Evolutionary conservation across 2,113 vertebrate species (phyloP), one percentile per base, ranked within the genome.

Genomic region (Epinephelus lanceolatus): DNA sequence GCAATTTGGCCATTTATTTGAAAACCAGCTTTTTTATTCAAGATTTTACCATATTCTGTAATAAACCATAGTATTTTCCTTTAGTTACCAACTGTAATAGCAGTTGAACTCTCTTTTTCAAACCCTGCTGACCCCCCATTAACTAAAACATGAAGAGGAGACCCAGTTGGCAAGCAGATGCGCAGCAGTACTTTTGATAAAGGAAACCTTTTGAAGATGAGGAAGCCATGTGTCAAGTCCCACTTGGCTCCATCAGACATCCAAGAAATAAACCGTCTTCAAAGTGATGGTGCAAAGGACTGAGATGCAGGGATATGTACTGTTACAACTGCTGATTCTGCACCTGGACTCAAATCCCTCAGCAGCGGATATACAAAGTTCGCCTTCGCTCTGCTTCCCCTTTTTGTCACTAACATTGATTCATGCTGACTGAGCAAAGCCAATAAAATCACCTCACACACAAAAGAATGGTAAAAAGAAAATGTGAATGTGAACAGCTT

Each of bases 361-460:
- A 12, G 69, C 61, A 61, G 60, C 30, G 2, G 3, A 25, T 8
- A 79, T 73, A 63, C 21, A 77, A 56, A 81, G 77, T 84, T 78
- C 4, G 2, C 49, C 69, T 84, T 68, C 14, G 13, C 69, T 76
- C 37, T 73, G 2, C 69, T 45, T 7, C 75, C 21, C 21, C 84
- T 85, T 42, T 78, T 72, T 78, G 80, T 78, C 89, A 69, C 45
- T 85, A 61, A 80, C 71, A 25, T 37, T 59, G 84, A 80, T 85
- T 85, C 47, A 23, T 65, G 85, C 85, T 85, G 87, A 88, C 63
- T 74, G 79, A 74, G 85, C 80, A 76, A 63, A 80, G 74, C 55
- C 45, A 52, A 65, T 70, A 70, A 70, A 80, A 83, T 56, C 27
- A 61, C 4, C 70, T 68, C 11, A 0, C 56, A 73, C 53, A 69